Conservation (phyloP, 2,888 invertebrate genomes). For the Aplocera efformata region DNA sequence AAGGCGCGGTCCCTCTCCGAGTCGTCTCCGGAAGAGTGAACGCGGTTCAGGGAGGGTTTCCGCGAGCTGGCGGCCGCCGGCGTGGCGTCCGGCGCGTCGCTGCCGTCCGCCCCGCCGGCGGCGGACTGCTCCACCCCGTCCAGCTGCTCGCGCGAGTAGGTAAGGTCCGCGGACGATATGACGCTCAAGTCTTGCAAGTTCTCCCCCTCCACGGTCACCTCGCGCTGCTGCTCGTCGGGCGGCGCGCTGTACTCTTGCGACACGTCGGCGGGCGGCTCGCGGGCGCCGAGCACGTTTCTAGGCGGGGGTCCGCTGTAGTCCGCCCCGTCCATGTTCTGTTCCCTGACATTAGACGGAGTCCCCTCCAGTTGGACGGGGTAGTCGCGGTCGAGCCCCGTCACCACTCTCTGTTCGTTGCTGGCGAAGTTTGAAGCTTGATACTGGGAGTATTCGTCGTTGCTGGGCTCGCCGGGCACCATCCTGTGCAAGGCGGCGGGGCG, state of each 20-base stretch:
- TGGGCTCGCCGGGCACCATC: slow-evolving; percentile 83
- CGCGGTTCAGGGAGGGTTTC: slow-evolving; percentile 46
- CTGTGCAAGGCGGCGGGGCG: slow-evolving; percentile 80
- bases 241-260: slow-evolving; percentile 54
- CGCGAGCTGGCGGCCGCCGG: slow-evolving; percentile 45
- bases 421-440: slow-evolving; percentile 58
- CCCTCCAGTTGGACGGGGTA: slow-evolving; percentile 47
- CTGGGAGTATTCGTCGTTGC: slow-evolving; percentile 67
- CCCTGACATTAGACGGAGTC: slow-evolving; percentile 56
- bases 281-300: slow-evolving; percentile 37
- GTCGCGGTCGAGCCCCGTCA: slow-evolving; percentile 78
- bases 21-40: slow-evolving; percentile 66
- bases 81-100: slow-evolving; percentile 49
- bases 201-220: slow-evolving; percentile 81
- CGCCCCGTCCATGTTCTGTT: slow-evolving; percentile 69
- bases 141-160: slow-evolving; percentile 69
- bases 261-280: slow-evolving; percentile 50
- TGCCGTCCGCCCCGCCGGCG: slow-evolving; percentile 42
- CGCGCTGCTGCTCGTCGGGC: slow-evolving; percentile 68
- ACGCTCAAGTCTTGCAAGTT: slow-evolving; percentile 73
- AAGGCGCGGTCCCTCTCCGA: slow-evolving; percentile 65
- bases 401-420: slow-evolving; percentile 73
- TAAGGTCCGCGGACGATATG: slow-evolving; percentile 54
- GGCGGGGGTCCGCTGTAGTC: slow-evolving; percentile 60
- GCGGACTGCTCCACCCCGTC: slow-evolving; percentile 67